Evolutionary conservation across 2,113 vertebrate genomes (phyloP).

Genomic region (Ondatra zibethicus): DNA sequence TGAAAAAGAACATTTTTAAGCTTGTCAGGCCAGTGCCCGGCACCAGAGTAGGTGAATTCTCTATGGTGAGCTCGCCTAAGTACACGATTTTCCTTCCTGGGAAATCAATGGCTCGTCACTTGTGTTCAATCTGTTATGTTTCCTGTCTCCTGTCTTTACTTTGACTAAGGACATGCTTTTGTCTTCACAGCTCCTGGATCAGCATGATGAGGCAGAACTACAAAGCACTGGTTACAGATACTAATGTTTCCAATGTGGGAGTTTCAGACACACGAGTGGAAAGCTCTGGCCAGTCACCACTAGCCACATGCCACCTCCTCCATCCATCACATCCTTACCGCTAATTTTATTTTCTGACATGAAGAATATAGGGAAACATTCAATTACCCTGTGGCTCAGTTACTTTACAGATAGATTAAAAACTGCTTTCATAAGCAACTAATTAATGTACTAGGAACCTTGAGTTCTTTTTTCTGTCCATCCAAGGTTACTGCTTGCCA

Average conservation of each 20-base stretch:
- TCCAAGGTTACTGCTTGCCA: not conserved
- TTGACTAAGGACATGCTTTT: slow-evolving; percentile 38
- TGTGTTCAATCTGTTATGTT: slow-evolving; percentile 22
- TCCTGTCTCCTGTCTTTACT: slow-evolving; percentile 36
- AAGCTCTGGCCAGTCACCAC: not conserved
- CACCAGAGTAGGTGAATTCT: slow-evolving; percentile 31
- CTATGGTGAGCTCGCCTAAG: slow-evolving; percentile 21
- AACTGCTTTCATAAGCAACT: not conserved
- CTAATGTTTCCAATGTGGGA: not conserved
- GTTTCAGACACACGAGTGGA: not conserved
- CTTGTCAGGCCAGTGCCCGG: not conserved
- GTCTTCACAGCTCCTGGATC: not conserved
- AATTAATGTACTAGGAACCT: not conserved
- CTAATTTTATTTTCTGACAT: not conserved
- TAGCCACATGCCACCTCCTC: not conserved
- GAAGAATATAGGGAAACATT: not conserved
- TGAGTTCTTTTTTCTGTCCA: not conserved
- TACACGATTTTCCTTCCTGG: not conserved
- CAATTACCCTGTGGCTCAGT: not conserved
- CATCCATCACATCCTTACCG: not conserved
- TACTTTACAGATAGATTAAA: not conserved
- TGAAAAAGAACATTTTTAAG: slow-evolving; percentile 58
- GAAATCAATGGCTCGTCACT: slow-evolving; percentile 1
- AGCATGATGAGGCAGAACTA: not conserved
- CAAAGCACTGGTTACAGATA: not conserved